These are phyloP conservation scores for Pachycephus smyrnensis DNA, from an alignment of 2,888 invertebrate genomes.

Conservation along the genomic window DNA sequence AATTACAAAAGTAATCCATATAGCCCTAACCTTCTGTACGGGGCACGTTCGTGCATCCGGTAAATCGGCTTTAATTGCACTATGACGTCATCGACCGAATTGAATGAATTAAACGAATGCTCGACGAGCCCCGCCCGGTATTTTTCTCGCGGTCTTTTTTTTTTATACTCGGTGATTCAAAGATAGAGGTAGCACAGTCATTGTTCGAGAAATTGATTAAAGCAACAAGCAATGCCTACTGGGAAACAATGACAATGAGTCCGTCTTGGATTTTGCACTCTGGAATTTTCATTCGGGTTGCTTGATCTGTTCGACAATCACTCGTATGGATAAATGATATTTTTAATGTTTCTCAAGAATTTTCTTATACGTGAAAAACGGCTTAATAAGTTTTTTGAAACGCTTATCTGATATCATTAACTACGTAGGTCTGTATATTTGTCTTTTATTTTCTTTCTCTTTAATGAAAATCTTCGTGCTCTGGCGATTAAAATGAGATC, in stretches of 20 bases:
- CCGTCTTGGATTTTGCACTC: neutral
- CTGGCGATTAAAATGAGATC: neutral
- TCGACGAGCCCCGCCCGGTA: neutral
- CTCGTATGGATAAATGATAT: neutral
- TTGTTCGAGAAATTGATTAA: neutral
- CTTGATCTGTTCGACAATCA: neutral
- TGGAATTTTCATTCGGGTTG: neutral
- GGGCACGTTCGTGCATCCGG: neutral
- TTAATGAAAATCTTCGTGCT: neutral
- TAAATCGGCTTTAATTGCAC: neutral
- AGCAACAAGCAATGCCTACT: neutral
- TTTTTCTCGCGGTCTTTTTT: neutral
- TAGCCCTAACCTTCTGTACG: neutral
- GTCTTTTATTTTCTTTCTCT: too few relatives aligned
- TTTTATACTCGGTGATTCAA: neutral
- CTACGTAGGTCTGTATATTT: too few relatives aligned
- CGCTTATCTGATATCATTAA: too few relatives aligned
- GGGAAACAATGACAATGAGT: too few relatives aligned
- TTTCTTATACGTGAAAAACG: too few relatives aligned
- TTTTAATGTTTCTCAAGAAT: neutral
- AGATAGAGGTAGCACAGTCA: neutral
- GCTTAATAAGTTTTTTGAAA: too few relatives aligned
- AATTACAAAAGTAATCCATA: neutral
- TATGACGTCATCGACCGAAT: neutral
- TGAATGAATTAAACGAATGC: constrained; percentile 2